Evolutionary conservation across 2,113 vertebrate genomes (phyloP).

Genomic region (Turdus rufiventris): DNA sequence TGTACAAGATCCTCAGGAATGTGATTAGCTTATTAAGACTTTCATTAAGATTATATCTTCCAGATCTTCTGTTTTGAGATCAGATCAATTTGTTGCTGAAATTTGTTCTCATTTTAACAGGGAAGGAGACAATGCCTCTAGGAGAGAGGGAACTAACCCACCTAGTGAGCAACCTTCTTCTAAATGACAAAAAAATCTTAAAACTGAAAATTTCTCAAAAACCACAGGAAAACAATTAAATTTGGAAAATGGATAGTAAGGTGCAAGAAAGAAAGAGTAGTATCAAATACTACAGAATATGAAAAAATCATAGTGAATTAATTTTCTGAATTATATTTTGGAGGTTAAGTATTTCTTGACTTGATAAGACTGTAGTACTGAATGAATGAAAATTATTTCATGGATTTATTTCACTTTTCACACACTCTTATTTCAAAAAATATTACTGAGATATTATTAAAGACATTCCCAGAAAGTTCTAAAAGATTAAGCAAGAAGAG

Average conservation of each 20-base stretch:
- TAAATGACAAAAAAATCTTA: slow-evolving; percentile 21
- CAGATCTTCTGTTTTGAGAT: slow-evolving; percentile 26
- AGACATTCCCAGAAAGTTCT: not conserved
- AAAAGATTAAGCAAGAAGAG: not conserved
- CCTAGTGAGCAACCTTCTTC: slow-evolving; percentile 27
- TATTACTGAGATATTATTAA: not conserved
- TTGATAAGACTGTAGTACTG: not conserved
- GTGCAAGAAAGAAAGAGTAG: not conserved
- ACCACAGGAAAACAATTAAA: not conserved
- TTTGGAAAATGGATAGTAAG: not conserved
- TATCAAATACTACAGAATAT: not conserved
- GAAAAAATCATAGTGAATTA: not conserved
- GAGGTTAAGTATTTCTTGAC: not conserved
- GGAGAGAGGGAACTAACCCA: slow-evolving; percentile 23
- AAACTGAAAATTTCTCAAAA: slow-evolving; percentile 37
- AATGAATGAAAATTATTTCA: not conserved
- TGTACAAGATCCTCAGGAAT: not conserved
- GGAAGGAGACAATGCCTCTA: slow-evolving; percentile 22
- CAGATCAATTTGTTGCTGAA: slow-evolving; percentile 54
- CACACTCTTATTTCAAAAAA: not conserved
- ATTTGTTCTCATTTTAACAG: slow-evolving; percentile 61
- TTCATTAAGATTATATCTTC: slow-evolving; percentile 51
- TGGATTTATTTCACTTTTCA: not conserved
- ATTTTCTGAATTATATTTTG: not conserved
- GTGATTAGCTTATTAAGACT: slow-evolving; percentile 34